Evolutionary conservation across 2,888 invertebrate genomes (phyloP).

Genomic region (Tipula lateralis): DNA sequence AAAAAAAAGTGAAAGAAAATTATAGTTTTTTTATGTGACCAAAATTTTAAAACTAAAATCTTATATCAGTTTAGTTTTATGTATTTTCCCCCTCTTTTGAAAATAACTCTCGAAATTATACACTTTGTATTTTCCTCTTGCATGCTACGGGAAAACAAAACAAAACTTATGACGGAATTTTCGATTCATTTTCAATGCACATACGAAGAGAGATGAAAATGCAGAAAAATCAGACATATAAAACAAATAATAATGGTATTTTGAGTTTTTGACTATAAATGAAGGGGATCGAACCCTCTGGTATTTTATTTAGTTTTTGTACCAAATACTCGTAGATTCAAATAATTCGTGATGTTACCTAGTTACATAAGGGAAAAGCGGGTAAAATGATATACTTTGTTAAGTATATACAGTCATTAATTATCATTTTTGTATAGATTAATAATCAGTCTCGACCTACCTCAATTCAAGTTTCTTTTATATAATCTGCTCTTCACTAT

Average conservation of each 20-base stretch:
- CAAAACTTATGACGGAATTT: background rate
- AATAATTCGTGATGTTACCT: background rate
- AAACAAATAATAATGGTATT: background rate
- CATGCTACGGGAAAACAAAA: background rate
- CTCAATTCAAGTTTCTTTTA: background rate
- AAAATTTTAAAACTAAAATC: background rate
- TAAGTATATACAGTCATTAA: background rate
- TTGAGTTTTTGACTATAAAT: background rate
- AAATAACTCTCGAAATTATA: background rate
- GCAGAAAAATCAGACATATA: background rate
- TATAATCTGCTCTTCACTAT: background rate
- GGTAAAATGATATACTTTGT: background rate
- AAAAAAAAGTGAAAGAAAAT: background rate
- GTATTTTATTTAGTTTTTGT: background rate
- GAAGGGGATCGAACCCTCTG: slow-evolving; percentile 9
- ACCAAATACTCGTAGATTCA: background rate
- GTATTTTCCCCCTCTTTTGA: background rate
- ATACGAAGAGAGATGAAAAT: background rate
- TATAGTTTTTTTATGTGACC: background rate
- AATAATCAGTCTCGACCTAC: background rate
- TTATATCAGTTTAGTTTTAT: background rate
- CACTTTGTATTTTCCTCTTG: background rate
- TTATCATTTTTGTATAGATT: no score
- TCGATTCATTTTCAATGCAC: background rate
- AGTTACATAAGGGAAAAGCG: background rate